Conservation (phyloP, 2,113 vertebrate species). For the Epinephelus fuscoguttatus region DNA sequence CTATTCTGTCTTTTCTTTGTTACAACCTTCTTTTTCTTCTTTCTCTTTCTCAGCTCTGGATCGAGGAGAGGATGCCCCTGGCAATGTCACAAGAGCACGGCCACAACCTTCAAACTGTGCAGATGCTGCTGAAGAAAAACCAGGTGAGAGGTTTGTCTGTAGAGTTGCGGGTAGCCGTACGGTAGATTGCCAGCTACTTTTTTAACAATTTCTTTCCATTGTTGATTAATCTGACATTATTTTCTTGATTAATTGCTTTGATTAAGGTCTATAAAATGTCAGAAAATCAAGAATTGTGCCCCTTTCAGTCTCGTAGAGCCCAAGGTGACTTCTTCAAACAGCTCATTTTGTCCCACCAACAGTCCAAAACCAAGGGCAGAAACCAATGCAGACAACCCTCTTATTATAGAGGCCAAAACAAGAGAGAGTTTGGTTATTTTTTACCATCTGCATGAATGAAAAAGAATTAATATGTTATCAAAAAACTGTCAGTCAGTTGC, state of each 20-base stretch:
- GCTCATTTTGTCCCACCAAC: neutral
- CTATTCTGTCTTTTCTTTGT: neutral
- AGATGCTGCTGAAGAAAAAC: slow-evolving; percentile 94
- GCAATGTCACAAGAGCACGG: slow-evolving; percentile 90
- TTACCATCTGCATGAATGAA: neutral
- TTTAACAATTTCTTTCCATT: no score
- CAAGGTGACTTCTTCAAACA: neutral
- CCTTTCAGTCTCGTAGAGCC: neutral
- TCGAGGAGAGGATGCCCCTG: slow-evolving; percentile 92
- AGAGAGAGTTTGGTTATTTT: neutral
- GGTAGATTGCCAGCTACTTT: neutral
- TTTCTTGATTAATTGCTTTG: neutral
- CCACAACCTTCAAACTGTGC: slow-evolving; percentile 91
- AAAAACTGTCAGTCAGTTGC: neutral
- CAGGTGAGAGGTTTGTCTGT: slow-evolving; percentile 83
- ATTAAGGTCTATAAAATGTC: slow-evolving; percentile 5
- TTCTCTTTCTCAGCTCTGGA: slow-evolving; percentile 88
- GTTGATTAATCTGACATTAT: neutral
- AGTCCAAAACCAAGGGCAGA: no score
- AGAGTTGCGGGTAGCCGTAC: no score
- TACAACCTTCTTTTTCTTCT: slow-evolving; percentile 6
- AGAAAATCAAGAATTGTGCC: neutral
- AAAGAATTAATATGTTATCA: neutral
- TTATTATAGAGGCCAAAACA: neutral
- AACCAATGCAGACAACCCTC: no score